phyloP scores from a whole-genome alignment of 2,113 vertebrate species.

The Microcebus griseorufus region DNA sequence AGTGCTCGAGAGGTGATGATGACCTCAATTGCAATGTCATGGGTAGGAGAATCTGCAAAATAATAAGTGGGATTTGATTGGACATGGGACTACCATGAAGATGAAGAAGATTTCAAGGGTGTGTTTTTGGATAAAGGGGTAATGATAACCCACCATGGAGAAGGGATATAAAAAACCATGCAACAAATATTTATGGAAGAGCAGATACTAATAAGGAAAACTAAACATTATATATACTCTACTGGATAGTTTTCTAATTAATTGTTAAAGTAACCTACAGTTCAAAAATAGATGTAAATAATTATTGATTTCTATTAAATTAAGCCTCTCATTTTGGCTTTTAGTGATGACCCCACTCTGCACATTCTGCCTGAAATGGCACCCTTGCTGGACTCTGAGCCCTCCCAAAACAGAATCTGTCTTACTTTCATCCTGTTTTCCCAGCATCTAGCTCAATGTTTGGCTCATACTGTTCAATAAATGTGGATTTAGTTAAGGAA shows the following conservation, averaged over 20 bases:
- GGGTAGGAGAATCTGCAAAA: not conserved
- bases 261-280: slow-evolving; percentile 3
- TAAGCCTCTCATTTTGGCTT: slow-evolving; percentile 49
- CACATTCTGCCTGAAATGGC: not conserved
- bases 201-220: not conserved
- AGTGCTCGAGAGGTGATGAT: not conserved
- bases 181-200: not conserved
- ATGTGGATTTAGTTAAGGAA: slow-evolving; percentile 25
- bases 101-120: not conserved
- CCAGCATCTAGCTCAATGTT: slow-evolving; percentile 16
- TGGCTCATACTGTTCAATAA: slow-evolving; percentile 44
- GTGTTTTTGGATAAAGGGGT: not conserved
- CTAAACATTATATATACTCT: not conserved
- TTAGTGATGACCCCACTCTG: slow-evolving; percentile 31
- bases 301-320: slow-evolving; percentile 56
- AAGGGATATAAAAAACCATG: not conserved
- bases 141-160: not conserved
- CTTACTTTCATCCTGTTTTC: slow-evolving; percentile 14
- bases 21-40: not conserved
- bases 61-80: not conserved
- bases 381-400: not conserved
- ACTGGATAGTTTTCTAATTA: slow-evolving; percentile 22
- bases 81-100: not conserved
- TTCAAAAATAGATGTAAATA: slow-evolving; percentile 54
- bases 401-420: not conserved